Evolutionary conservation across 2,888 invertebrate genomes (phyloP).

Genomic region (Lathronympha strigana): DNA sequence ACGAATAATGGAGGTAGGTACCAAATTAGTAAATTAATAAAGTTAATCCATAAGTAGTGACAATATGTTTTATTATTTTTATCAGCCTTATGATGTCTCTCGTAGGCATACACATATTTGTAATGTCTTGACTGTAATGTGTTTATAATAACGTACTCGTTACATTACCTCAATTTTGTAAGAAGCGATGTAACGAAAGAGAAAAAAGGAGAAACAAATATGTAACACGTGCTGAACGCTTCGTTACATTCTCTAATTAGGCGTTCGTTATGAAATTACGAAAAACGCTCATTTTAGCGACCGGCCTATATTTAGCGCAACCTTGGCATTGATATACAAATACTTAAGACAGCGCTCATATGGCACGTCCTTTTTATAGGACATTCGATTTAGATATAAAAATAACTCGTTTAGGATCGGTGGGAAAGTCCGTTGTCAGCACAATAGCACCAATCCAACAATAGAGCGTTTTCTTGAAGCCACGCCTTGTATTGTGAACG

Average conservation of each 20-base stretch:
- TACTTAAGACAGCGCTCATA: neutral
- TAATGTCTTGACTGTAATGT: neutral
- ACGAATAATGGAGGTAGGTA: no score
- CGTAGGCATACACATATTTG: no score
- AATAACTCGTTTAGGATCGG: conserved; percentile 49
- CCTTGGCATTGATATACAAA: conserved; percentile 33
- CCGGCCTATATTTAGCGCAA: conserved; percentile 32
- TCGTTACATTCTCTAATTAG: conserved; percentile 29
- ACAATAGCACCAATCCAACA: conserved; percentile 75
- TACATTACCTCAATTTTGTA: neutral
- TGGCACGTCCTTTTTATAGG: conserved; percentile 40
- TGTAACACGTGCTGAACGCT: conserved; percentile 28
- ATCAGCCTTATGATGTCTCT: no score
- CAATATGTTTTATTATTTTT: no score
- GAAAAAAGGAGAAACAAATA: neutral
- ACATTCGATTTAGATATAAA: conserved; percentile 40
- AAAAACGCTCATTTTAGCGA: conserved; percentile 33
- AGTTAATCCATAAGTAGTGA: no score
- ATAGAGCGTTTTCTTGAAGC: conserved; percentile 75
- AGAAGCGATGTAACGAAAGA: neutral
- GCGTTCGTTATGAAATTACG: conserved; percentile 27
- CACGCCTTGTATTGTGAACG: conserved; percentile 79
- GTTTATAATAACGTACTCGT: neutral
- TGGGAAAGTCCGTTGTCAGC: conserved; percentile 58
- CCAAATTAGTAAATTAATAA: no score